Evolutionary conservation across 2,113 vertebrate genomes (phyloP).

Genomic region (Gobius niger): DNA sequence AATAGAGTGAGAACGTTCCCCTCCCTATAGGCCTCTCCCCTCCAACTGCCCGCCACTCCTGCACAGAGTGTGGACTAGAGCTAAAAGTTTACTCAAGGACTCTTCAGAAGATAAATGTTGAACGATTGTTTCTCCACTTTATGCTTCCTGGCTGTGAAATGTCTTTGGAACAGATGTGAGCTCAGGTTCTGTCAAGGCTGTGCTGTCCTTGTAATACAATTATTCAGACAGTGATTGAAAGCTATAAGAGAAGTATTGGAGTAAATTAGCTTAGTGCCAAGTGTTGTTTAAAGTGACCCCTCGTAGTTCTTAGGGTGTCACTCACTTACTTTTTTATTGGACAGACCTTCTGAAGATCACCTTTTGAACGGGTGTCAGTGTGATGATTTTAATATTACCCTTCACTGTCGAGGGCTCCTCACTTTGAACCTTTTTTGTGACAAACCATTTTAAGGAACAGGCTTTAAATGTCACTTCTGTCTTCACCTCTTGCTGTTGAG

Average conservation of each 20-base stretch:
- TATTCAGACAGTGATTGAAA: conserved; percentile 4
- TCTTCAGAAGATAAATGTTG: background rate
- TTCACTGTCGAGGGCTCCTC: background rate
- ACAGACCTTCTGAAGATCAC: background rate
- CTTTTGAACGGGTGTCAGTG: background rate
- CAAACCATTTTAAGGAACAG: conserved; percentile 6
- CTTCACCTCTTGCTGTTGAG: conserved; percentile 2
- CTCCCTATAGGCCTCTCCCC: background rate
- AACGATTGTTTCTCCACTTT: conserved; percentile 8
- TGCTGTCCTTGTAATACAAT: conserved; percentile 5
- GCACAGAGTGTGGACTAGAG: background rate
- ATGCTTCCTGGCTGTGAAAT: conserved; percentile 13
- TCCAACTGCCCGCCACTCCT: background rate
- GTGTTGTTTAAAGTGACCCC: conserved; percentile 2
- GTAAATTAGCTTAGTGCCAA: conserved; percentile 1
- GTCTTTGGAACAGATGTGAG: conserved; percentile 5
- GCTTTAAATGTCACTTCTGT: conserved; percentile 13
- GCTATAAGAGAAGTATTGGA: background rate
- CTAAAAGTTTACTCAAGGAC: conserved; percentile 5
- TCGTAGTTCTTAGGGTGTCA: background rate
- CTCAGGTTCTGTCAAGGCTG: conserved; percentile 4
- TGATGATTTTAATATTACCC: conserved; percentile 2
- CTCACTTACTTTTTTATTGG: background rate
- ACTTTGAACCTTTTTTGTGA: background rate
- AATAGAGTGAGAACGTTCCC: background rate